These are phyloP conservation scores for Zeus faber DNA, from an alignment of 2,113 vertebrate species.

Conservation along the genomic window DNA sequence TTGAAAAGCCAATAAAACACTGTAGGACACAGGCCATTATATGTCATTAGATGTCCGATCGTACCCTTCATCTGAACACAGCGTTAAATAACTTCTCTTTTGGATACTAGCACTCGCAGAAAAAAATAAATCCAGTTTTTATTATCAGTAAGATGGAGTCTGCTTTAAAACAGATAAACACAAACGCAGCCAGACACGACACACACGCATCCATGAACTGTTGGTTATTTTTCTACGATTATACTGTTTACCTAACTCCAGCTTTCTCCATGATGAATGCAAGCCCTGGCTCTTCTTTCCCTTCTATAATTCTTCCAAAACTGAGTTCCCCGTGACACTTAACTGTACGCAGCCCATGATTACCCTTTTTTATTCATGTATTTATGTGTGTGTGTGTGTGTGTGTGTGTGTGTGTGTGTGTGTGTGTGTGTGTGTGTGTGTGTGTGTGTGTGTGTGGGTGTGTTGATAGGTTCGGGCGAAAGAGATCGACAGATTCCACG, in stretches of 20 bases:
- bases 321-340: too few species aligned
- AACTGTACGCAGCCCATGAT: too few species aligned
- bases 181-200: too few species aligned
- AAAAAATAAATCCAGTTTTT: neutral
- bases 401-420: too few species aligned
- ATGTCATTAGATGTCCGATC: slow-evolving; percentile 55
- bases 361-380: too few species aligned
- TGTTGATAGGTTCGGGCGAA: slow-evolving; percentile 27
- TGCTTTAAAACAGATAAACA: slow-evolving; percentile 9
- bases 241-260: slow-evolving; percentile 23
- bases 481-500: slow-evolving; percentile 38
- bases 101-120: slow-evolving; percentile 1
- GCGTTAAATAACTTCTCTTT: slow-evolving; percentile 22
- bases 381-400: too few species aligned
- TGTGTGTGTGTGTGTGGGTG: too few species aligned
- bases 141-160: neutral
- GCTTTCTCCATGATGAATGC: too few species aligned
- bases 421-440: too few species aligned
- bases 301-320: too few species aligned
- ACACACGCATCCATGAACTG: neutral
- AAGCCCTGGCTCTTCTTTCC: too few species aligned
- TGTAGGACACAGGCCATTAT: slow-evolving; percentile 59
- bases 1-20: slow-evolving; percentile 73
- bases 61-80: slow-evolving; percentile 47
- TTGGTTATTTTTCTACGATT: neutral